Conservation (phyloP, 2,113 vertebrate genomes). For the Planiliza haematocheilus region DNA sequence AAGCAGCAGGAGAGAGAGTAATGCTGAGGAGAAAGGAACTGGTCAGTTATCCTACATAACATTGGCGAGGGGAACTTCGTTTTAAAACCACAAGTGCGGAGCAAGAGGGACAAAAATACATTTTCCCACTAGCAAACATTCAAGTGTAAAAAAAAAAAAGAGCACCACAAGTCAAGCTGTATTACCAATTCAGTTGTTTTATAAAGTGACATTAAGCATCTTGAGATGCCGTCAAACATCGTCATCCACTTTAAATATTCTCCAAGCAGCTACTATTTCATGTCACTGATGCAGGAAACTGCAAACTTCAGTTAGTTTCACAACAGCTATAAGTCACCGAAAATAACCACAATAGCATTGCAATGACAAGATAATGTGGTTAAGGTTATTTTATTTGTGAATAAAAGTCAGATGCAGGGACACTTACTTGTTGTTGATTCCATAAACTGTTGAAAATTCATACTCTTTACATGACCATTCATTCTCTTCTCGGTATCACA, state of each 20-base stretch:
- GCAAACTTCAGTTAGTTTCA: constrained; percentile 36
- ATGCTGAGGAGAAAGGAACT: constrained; percentile 67
- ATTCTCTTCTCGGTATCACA: constrained; percentile 76
- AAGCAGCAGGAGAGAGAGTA: constrained; percentile 76
- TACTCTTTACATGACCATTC: constrained; percentile 83
- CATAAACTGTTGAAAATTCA: constrained; percentile 73
- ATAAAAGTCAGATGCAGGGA: not conserved
- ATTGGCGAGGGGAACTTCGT: constrained; percentile 36
- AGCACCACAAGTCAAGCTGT: not conserved
- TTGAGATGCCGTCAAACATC: constrained; percentile 6
- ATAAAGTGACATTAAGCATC: not conserved
- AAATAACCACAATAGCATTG: constrained; percentile 15
- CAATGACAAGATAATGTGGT: constrained; percentile 14
- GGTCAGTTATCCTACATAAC: constrained; percentile 56
- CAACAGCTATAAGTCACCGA: constrained; percentile 12
- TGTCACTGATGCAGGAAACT: constrained; percentile 4
- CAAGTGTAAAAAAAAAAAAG: not conserved
- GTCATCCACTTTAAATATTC: not conserved
- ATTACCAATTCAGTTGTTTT: not conserved
- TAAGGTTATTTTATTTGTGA: not conserved
- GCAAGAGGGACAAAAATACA: constrained; percentile 15
- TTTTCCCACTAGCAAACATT: not conserved
- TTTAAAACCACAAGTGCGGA: constrained; percentile 43
- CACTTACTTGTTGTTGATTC: constrained; percentile 79
- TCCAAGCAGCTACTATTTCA: not conserved